Base-by-base conservation (phyloP, 2,888 invertebrate species). In the Pollenia labialis region DNA sequence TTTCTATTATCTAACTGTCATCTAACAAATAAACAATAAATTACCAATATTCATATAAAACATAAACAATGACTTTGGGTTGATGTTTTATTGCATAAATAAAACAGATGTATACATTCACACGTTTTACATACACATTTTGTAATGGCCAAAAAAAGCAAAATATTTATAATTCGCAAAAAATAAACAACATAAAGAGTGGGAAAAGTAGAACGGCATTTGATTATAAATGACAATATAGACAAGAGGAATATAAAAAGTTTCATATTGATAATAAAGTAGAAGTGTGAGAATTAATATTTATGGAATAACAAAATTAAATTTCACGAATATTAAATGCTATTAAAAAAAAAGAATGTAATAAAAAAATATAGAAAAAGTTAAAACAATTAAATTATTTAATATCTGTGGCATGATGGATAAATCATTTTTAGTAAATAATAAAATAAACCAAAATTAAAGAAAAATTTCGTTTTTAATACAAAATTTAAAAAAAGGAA, bases 321-420 rank as follows among this genome's bases (percentile, higher is more conserved):
- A 32, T 50, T 48, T 48, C 32, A 68, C n/a, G 48, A 32, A 10
- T n/a, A 68, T 50, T 48, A 68, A 23, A 68, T 68, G 23, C n/a
- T 32, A 3, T 14, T 72, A 46, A 46, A 72, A 54, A 54, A 89
- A 87, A 56, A 8, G 42, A 18, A 56, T 44, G 56, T 42, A 71
- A 16, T 40, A 52, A 8, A 9, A 8, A 9, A 16, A 2, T 54
- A 62, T 42, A 42, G 32, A 32, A 32, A 32, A 32, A 32, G 23
- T 23, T 23, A 23, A 62, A 62, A 44, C 10, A 8, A 3, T 32
- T 32, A 4, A 32, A 32, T 32, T 32, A 32, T 23, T 23, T 23
- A 23, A 23, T 23, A 2, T 23, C 23, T 2, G 23, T 23, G 23
- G 23, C 23, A 23, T 23, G n/a, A n/a, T n/a, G n/a, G n/a, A n/a